A percentile compares a stretch with the other conserved stretches of the same genome.
Evolutionary conservation across 2,113 vertebrate species (phyloP).

Genomic region (Ceyx melanurus): DNA sequence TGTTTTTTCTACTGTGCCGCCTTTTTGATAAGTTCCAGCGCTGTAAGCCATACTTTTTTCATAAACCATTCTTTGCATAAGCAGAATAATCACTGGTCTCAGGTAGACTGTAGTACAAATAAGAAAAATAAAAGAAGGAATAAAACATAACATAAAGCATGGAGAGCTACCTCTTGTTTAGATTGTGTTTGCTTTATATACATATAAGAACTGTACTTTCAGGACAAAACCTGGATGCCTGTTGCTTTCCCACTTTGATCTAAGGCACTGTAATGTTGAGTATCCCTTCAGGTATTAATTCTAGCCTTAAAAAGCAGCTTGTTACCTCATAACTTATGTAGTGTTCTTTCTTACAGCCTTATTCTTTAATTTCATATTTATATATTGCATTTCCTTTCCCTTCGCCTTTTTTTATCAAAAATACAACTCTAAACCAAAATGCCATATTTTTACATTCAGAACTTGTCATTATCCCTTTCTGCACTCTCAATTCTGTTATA

Average conservation of each 20-base stretch:
- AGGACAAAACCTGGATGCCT: background rate
- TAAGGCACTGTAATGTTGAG: background rate
- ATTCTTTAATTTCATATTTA: background rate
- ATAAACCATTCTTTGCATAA: background rate
- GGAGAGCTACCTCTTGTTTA: background rate
- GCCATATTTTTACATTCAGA: background rate
- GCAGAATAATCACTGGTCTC: background rate
- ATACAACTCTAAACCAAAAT: background rate
- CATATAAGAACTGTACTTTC: background rate
- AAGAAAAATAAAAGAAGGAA: background rate
- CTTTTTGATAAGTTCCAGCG: slow-evolving; percentile 17
- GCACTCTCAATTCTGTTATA: background rate
- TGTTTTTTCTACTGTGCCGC: background rate
- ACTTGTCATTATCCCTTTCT: background rate
- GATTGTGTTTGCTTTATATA: background rate
- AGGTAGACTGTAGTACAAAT: background rate
- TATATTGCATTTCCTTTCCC: background rate
- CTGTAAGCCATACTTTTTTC: background rate
- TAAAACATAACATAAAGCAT: background rate
- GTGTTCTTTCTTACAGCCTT: background rate
- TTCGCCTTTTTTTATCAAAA: background rate
- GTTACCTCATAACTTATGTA: background rate
- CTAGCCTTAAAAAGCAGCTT: background rate
- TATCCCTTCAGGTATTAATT: background rate
- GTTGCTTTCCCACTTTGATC: background rate